These are phyloP conservation scores for Camponotus floridanus DNA, from an alignment of 1,140 invertebrate species.

Conservation along the genomic window DNA sequence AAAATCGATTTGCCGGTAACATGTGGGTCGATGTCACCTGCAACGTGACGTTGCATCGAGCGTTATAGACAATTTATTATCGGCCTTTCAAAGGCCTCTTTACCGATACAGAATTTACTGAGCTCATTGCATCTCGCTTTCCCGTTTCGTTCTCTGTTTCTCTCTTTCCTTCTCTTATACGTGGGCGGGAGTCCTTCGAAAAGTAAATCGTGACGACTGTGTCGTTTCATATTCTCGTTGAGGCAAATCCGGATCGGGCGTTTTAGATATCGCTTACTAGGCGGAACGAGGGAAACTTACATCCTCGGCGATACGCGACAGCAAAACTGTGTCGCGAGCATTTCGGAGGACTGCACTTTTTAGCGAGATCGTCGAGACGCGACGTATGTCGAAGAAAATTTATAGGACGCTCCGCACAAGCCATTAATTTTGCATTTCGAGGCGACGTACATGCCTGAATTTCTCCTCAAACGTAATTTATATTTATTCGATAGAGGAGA, in stretches of 20 bases:
- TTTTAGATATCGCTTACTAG: constrained; percentile 62
- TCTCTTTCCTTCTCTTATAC: not conserved
- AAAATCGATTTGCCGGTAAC: constrained; percentile 69
- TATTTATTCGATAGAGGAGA: constrained; percentile 13
- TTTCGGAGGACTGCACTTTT: constrained; percentile 48
- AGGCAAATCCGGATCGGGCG: constrained; percentile 23
- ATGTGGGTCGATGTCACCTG: constrained; percentile 58
- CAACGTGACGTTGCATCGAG: constrained; percentile 34
- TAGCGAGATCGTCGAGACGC: constrained; percentile 25
- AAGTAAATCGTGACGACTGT: constrained; percentile 32
- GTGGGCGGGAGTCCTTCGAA: not conserved
- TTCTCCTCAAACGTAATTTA: constrained; percentile 38
- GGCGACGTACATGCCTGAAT: not conserved
- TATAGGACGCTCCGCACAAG: constrained; percentile 29
- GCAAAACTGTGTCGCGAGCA: constrained; percentile 49
- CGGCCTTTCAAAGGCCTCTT: not conserved
- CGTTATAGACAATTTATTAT: constrained; percentile 56
- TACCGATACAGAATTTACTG: constrained; percentile 7
- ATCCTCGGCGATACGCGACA: constrained; percentile 9
- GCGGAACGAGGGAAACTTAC: constrained; percentile 40
- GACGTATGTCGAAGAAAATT: constrained; percentile 42
- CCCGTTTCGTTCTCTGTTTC: not conserved
- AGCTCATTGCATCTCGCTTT: not conserved
- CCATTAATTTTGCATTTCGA: constrained; percentile 52
- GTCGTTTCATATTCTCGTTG: constrained; percentile 44